Evolutionary conservation across 2,888 invertebrate species (phyloP).

Genomic region (Prenolepis imparis): DNA sequence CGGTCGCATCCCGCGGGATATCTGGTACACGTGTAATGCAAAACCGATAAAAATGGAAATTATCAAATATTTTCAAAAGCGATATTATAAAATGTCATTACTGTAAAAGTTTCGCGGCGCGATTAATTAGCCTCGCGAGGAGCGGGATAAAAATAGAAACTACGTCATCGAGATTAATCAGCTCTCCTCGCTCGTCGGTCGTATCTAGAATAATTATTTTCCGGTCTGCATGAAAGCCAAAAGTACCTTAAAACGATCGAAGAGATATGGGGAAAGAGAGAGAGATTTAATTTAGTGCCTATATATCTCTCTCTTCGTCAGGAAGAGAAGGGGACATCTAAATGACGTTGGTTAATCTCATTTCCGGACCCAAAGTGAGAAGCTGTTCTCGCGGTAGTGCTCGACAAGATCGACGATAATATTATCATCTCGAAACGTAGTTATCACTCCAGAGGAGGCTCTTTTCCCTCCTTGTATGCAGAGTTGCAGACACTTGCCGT

Average conservation of each 20-base stretch:
- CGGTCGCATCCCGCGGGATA: constrained; percentile 25
- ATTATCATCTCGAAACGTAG: constrained; percentile 22
- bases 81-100: not conserved
- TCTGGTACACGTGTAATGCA: not conserved
- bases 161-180: not conserved
- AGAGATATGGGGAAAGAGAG: not conserved
- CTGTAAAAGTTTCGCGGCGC: not conserved
- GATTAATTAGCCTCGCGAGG: not conserved
- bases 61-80: not conserved
- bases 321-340: constrained; percentile 70
- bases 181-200: not conserved
- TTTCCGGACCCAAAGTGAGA: constrained; percentile 63
- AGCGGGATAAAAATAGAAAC: not conserved
- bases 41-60: constrained; percentile 18
- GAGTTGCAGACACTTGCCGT: constrained; percentile 28
- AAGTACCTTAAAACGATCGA: not conserved
- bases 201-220: not conserved
- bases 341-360: constrained; percentile 77
- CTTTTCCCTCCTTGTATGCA: not conserved
- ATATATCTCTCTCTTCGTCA: constrained; percentile 35
- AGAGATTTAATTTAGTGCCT: constrained; percentile 69
- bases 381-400: constrained; percentile 33
- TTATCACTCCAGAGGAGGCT: constrained; percentile 25
- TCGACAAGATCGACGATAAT: constrained; percentile 62
- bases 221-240: not conserved